Evolutionary conservation across 2,888 invertebrate species (phyloP).

Genomic region (Himalopsyche japonica): DNA sequence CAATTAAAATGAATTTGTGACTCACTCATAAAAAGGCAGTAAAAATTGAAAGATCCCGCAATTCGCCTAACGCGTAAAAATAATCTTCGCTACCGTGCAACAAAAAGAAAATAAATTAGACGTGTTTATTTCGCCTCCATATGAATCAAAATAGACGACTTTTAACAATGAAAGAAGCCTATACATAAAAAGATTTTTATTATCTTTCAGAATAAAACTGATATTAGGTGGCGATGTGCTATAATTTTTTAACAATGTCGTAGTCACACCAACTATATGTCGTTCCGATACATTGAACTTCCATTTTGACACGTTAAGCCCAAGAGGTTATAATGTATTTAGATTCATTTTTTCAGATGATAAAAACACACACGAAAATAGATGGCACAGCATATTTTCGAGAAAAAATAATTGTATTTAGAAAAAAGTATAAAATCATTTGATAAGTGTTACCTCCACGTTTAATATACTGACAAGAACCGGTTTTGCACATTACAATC

Average conservation of each 20-base stretch:
- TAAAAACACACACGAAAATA: too few species aligned
- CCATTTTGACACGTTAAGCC: background rate
- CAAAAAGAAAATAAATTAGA: background rate
- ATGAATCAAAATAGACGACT: background rate
- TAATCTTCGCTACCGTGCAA: constrained; percentile 26
- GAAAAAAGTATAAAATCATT: too few species aligned
- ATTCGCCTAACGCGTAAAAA: constrained; percentile 23
- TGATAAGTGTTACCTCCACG: too few species aligned
- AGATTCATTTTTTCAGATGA: too few species aligned
- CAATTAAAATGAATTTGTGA: background rate
- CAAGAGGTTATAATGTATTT: background rate
- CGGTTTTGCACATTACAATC: too few species aligned
- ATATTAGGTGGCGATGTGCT: background rate
- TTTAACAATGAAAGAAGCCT: background rate
- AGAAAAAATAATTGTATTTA: too few species aligned
- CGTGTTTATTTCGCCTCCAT: background rate
- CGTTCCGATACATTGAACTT: background rate
- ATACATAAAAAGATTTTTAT: background rate
- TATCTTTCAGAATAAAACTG: background rate
- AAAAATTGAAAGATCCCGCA: constrained; percentile 20
- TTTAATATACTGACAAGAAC: too few species aligned
- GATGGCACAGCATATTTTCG: too few species aligned
- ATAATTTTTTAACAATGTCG: background rate
- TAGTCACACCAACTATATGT: background rate
- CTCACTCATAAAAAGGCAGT: constrained; percentile 6